Evolutionary conservation across 2,888 invertebrate species (phyloP).

Genomic region (Mythimna pallens): DNA sequence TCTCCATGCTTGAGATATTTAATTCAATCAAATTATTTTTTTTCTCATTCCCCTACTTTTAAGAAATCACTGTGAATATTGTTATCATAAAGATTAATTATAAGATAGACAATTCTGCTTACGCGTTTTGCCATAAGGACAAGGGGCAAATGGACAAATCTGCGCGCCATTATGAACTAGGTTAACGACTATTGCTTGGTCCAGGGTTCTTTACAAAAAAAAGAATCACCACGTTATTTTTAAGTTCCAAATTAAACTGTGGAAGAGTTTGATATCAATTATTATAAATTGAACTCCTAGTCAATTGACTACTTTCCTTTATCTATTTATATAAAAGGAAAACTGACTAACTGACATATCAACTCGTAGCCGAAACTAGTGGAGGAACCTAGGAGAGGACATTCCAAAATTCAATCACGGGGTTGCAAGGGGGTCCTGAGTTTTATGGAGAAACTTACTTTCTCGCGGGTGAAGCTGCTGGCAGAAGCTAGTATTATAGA

Average conservation of each 20-base stretch:
- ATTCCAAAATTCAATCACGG: too few species aligned
- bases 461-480: too few species aligned
- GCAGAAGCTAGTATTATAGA: background rate
- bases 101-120: conserved; percentile 5
- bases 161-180: background rate
- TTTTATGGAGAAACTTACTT: too few species aligned
- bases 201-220: background rate
- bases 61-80: background rate
- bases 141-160: background rate
- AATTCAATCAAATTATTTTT: background rate
- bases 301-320: background rate
- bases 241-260: background rate
- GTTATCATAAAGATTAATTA: conserved; percentile 18
- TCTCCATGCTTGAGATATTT: too few species aligned
- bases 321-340: too few species aligned
- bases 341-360: too few species aligned
- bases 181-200: background rate
- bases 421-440: too few species aligned
- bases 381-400: too few species aligned
- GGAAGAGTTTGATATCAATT: background rate
- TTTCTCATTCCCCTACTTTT: background rate
- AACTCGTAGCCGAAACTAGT: too few species aligned
- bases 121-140: background rate
- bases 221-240: background rate
- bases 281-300: background rate